Base-by-base conservation (phyloP, 2,797 vertebrate genomes). In the Sebastes goodei region DNA sequence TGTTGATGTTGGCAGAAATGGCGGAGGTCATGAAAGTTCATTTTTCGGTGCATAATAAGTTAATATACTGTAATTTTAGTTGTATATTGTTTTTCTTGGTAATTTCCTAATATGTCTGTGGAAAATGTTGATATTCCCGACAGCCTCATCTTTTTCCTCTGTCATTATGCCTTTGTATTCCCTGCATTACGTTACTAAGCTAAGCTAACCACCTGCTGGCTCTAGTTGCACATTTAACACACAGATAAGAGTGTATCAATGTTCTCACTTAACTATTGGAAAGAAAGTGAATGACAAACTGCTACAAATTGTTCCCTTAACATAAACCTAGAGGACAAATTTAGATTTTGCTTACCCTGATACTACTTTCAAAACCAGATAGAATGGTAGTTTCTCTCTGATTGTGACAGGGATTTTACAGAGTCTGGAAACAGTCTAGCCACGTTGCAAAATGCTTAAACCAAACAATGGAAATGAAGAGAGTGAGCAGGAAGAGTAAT, bases 101-200 rank as follows among this genome's bases (percentile, higher is more conserved):
- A 14, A 38, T 38, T 38, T 38, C 5, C 0, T 38, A 38, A 14
- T 38, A 38, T 38, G 0, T 38, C 35, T 38, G 35, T 0, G 11
- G 35, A 38, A 38, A 6, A 38, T 38, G 35, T 38, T 38, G 35
- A 38, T 14, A 38, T 38, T 38, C 35, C 35, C 5, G 11, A 38
- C 1, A 0, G 5, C 35, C 11, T 38, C 11, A 14, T 38, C 35
- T 38, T 38, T 38, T 38, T 38, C 35, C 35, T 38, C 35, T 38
- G 35, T 14, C 35, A 38, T 38, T 38, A 38, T 0, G 11, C 35
- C 35, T 38, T 38, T 38, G 35, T 0, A 38, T 38, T 38, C 0
- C 11, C 35, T 12, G 11, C 35, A 38, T 38, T 38, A 38, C 0
- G 11, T 38, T 38, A 38, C 35, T 27, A 53, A 12, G 35, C 35